Evolutionary conservation across 1,140 invertebrate genomes (phyloP), one percentile per base, ranked within the genome.

Genomic region (Drosophila rufa): DNA sequence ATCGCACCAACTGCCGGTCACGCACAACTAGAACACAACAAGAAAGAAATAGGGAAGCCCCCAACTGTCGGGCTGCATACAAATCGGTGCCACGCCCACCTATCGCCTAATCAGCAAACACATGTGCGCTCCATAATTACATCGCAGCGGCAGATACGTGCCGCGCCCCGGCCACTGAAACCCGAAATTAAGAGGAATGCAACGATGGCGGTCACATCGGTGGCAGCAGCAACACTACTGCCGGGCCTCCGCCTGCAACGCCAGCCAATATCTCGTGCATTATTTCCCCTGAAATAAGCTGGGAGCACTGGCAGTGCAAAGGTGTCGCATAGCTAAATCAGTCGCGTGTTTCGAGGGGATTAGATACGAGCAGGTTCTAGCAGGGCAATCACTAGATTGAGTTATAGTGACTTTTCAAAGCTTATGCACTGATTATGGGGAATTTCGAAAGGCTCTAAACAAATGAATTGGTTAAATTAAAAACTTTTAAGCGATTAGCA

Each of bases 81-180:
- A 68, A 87, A 89, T 87, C 51, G 56, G 36, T 40, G 64, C 78
- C 78, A 67, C 68, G 64, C 76, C 73, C 81, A 80, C 69, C 70
- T 60, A 73, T 74, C 78, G 81, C 75, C 85, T 91, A 89, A 89
- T 90, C 85, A 90, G 81, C 86, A 90, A 90, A 90, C 85, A 90
- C 85, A 89, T 90, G 85, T 84, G 85, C 74, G 68, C 86, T 60
- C 75, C 79, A 82, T 90, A 90, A 90, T 90, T 90, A 90, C 86
- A 82, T 79, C 65, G 79, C 58, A 79, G 75, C 71, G 48, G 68
- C 64, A 38, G 61, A 57, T 91, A 91, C 85, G 86, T 90, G 82
- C 82, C 85, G 85, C 84, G 75, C 64, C 48, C 17, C 55, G 62
- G 81, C 58, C 78, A 90, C 62, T 70, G 85, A 90, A 90, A 90